Evolutionary conservation across 1,140 invertebrate genomes (phyloP), one percentile per base, ranked within the genome.

Genomic region (Cataglyphis hispanica): DNA sequence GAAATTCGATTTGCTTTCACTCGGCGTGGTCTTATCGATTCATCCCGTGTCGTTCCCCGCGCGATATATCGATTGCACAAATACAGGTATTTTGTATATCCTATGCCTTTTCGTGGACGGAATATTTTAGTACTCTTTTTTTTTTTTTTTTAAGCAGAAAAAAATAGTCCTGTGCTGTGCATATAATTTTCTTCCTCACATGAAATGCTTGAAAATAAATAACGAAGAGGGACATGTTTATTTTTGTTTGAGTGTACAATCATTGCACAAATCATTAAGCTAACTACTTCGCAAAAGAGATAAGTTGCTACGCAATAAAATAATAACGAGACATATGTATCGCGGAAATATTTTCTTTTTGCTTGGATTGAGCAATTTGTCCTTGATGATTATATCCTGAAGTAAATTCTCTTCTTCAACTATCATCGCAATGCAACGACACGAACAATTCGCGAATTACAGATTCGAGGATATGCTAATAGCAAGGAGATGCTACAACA

Each of bases 41-140:
- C 78, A 60, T 81, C 37, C 78, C 78, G 37, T 81, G 78, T 83
- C 78, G 37, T 60, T 60, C 53, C 13, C 19, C 13, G 67, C 37
- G 53, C 53, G 78, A n/a, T 22, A 74, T 83, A 83, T 60, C 78
- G 67, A 74, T 74, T 72, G 66, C 78, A 70, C 58, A 81, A 81
- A 81, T 25, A 66, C 40, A 58, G 25, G 66, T 25, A 60, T 27
- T 56, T 43, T 16, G 8, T 72, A 13, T 70, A 56, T 80, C 37
- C n/a, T n/a, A n/a, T n/a, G 50, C 31, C 43, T 69, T 56, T 16
- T 31, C 77, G 77, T 80, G 77, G 70, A 80, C 63, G 27, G 76
- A 80, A 69, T 80, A 27, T 8, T 10, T 16, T 19, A 50, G 13
- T 22, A 31, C 27, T 22, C n/a, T 3, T 40, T 31, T 31, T 31